Conservation (phyloP, 2,113 vertebrate species). For the Mustelus asterias region DNA sequence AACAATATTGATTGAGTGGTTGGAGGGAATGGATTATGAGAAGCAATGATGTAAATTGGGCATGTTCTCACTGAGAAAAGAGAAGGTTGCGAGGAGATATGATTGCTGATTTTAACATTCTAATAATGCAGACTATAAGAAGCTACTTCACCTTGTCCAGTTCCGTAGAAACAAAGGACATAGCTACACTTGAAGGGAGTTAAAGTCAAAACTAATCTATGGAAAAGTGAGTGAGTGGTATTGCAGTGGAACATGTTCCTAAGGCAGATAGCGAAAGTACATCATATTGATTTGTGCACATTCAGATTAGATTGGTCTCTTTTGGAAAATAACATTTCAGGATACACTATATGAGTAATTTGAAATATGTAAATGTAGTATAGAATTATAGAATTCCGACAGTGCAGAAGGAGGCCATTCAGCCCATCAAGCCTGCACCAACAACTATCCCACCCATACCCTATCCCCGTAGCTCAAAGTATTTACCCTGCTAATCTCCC, state of each 20-base stretch:
- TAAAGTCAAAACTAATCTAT: not conserved
- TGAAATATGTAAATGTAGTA: not conserved
- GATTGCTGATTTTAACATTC: not conserved
- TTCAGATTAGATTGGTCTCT: not conserved
- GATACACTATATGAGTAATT: not conserved
- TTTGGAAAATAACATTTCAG: not conserved
- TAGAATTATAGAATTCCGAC: no score
- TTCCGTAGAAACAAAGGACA: not conserved
- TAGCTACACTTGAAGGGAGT: not conserved
- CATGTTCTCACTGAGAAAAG: not conserved
- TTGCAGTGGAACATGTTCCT: not conserved
- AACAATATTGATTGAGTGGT: not conserved
- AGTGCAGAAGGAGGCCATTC: no score
- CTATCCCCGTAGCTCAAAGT: no score
- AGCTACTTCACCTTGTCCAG: not conserved
- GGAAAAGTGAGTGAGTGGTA: not conserved
- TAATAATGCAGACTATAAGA: not conserved
- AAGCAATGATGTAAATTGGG: not conserved
- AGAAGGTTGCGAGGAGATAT: not conserved
- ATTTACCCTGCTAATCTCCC: no score
- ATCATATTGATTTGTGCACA: not conserved
- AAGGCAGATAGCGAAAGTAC: not conserved
- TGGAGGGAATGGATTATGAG: not conserved
- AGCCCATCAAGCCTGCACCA: no score
- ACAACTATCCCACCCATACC: no score